These are phyloP conservation scores for Petrophora chlorosata DNA, from an alignment of 2,888 invertebrate species.

Conservation along the genomic window DNA sequence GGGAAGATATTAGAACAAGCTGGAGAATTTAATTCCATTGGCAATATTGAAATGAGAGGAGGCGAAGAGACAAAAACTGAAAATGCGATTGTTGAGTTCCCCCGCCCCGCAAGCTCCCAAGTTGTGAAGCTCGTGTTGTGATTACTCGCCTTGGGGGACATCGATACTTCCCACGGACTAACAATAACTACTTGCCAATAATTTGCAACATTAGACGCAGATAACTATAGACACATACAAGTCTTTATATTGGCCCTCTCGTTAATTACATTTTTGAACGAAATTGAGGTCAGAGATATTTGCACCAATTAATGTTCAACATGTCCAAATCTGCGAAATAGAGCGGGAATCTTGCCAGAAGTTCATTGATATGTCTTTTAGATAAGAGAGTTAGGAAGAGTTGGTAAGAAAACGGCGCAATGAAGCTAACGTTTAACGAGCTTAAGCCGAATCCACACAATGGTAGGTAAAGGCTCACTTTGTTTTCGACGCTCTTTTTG, in stretches of 20 bases:
- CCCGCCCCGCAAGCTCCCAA: conserved; percentile 47
- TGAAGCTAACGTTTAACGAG: too few species aligned
- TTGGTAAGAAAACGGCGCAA: not conserved
- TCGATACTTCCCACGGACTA: conserved; percentile 40
- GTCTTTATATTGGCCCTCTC: not conserved
- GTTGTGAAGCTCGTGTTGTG: conserved; percentile 41
- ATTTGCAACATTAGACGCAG: not conserved
- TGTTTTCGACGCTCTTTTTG: too few species aligned
- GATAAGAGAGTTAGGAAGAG: conserved; percentile 5
- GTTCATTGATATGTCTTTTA: conserved; percentile 19
- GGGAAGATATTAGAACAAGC: conserved; percentile 63
- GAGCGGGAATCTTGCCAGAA: conserved; percentile 16
- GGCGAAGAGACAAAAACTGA: conserved; percentile 66
- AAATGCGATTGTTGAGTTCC: conserved; percentile 65
- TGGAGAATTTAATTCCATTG: conserved; percentile 70
- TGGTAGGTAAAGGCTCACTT: too few species aligned
- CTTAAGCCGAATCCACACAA: too few species aligned
- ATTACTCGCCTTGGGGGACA: conserved; percentile 30
- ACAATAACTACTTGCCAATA: not conserved
- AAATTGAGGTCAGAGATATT: conserved; percentile 18
- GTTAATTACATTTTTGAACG: conserved; percentile 2
- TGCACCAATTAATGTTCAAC: conserved; percentile 15
- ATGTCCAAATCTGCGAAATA: conserved; percentile 19
- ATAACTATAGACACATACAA: not conserved
- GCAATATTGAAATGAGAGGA: conserved; percentile 65